These are phyloP conservation scores for Danionella cerebrum DNA, from an alignment of 2,113 vertebrate genomes.

Conservation along the genomic window DNA sequence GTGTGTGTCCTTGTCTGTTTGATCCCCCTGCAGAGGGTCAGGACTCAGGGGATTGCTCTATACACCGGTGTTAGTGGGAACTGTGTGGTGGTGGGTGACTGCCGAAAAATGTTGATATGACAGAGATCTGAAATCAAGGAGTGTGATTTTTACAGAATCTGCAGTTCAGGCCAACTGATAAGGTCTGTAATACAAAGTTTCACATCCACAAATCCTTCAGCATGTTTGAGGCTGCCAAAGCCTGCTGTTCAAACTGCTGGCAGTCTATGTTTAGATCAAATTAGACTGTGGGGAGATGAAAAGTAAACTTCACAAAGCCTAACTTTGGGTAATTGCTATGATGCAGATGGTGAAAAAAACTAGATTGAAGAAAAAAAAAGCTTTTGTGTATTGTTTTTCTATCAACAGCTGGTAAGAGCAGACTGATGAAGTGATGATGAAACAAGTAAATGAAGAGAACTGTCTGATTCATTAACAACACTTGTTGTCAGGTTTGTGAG, in stretches of 20 bases:
- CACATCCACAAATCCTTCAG: background rate
- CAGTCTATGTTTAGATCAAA: constrained; percentile 9
- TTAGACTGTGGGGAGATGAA: constrained; percentile 42
- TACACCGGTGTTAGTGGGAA: constrained; percentile 6
- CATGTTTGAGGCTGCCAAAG: background rate
- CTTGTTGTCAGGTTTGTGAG: no score
- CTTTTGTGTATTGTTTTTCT: constrained; percentile 50
- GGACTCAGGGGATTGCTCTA: constrained; percentile 1
- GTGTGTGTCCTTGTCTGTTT: constrained; percentile 23
- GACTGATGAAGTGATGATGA: constrained; percentile 56
- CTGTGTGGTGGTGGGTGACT: constrained; percentile 7
- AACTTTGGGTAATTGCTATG: constrained; percentile 46
- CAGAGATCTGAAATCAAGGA: background rate
- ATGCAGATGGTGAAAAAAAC: constrained; percentile 32
- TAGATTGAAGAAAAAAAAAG: constrained; percentile 50
- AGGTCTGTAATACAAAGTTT: background rate
- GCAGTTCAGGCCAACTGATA: background rate
- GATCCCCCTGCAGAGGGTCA: constrained; percentile 18
- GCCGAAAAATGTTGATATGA: constrained; percentile 21
- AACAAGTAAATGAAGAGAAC: constrained; percentile 57
- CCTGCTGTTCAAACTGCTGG: background rate
- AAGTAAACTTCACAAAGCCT: constrained; percentile 43
- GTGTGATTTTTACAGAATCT: no score
- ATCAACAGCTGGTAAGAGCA: constrained; percentile 58
- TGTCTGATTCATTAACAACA: no score